Evolutionary conservation across 2,888 invertebrate genomes (phyloP).

Genomic region (Eupithecia insigniata): DNA sequence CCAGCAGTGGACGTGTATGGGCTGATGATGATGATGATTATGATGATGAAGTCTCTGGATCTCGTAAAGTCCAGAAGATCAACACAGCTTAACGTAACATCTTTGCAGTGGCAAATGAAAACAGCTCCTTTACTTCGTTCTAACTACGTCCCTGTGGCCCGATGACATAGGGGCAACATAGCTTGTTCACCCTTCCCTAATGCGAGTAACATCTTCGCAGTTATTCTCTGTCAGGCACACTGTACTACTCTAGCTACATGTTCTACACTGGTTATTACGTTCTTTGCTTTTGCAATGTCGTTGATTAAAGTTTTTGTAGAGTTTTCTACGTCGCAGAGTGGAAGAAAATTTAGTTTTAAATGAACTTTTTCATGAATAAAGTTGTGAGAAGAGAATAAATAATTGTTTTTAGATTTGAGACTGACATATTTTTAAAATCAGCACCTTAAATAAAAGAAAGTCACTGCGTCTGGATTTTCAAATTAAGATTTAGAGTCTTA

Average conservation of each 20-base stretch:
- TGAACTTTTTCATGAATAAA: not conserved
- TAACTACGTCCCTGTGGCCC: conserved; percentile 13
- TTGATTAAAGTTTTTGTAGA: not conserved
- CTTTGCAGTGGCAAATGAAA: no score
- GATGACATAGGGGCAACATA: conserved; percentile 22
- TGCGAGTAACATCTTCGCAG: conserved; percentile 26
- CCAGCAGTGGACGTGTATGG: no score
- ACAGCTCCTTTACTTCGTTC: not conserved
- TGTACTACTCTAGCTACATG: not conserved
- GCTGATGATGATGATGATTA: no score
- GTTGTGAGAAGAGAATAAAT: not conserved
- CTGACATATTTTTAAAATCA: not conserved
- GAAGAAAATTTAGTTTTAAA: not conserved
- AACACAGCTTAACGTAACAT: no score
- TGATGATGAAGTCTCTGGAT: no score
- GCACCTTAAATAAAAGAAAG: not conserved
- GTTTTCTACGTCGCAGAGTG: not conserved
- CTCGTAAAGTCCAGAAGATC: no score
- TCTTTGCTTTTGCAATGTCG: conserved; percentile 5
- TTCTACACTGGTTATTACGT: conserved; percentile 4
- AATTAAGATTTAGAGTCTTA: no score
- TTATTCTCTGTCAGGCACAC: conserved; percentile 27
- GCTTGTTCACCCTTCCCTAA: conserved; percentile 14
- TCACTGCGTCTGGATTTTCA: not conserved
- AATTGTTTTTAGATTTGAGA: not conserved